Percentiles rank a stretch among this genome's conserved stretches.
These are phyloP conservation scores for Drosophila emarginata DNA, from an alignment of 2,888 invertebrate genomes.

Conservation along the genomic window DNA sequence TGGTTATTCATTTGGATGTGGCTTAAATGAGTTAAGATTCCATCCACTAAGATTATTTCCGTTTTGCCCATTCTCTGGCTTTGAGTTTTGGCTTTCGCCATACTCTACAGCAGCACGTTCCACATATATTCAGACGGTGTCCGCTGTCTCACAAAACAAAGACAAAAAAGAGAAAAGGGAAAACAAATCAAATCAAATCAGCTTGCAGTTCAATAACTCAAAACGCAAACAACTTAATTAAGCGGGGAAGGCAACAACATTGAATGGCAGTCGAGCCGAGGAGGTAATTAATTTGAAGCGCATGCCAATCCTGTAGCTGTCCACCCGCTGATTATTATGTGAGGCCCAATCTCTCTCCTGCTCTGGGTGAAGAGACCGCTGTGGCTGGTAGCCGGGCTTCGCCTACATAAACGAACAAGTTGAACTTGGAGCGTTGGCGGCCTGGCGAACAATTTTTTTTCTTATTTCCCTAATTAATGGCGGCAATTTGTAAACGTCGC, in stretches of 20 bases:
- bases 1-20: neutral
- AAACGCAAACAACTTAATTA: constrained; percentile 75
- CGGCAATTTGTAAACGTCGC: constrained; percentile 80
- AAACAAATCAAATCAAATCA: constrained; percentile 10
- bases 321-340: constrained; percentile 79
- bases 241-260: constrained; percentile 24
- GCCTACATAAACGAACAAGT: constrained; percentile 52
- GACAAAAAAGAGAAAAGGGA: constrained; percentile 6
- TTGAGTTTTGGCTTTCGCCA: neutral
- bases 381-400: constrained; percentile 66
- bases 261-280: constrained; percentile 31
- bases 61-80: neutral
- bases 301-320: constrained; percentile 73
- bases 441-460: constrained; percentile 64
- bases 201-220: constrained; percentile 71
- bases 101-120: neutral
- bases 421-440: constrained; percentile 44
- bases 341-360: constrained; percentile 35
- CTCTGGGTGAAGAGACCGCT: constrained; percentile 12
- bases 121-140: neutral
- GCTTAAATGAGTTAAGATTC: neutral
- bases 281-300: constrained; percentile 75
- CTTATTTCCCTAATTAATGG: constrained; percentile 76
- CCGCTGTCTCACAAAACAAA: constrained; percentile 14
- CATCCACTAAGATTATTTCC: neutral